Base-by-base conservation (phyloP, 2,888 invertebrate genomes). In the Lasioglossum oenotherae region DNA sequence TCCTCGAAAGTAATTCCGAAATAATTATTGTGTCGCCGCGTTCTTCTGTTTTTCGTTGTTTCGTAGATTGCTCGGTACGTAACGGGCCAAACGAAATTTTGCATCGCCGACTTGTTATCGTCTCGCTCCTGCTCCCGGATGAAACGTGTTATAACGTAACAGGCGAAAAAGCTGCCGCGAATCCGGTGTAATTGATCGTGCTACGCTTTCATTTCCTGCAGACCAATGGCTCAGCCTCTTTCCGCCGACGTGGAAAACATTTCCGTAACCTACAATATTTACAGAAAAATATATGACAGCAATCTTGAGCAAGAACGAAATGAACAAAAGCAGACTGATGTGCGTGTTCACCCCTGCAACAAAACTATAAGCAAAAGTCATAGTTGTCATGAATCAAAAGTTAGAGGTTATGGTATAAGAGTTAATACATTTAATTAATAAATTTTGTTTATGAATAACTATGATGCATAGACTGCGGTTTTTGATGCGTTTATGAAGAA, bases 1-100 rank as follows among this genome's bases (percentile, higher is more conserved):
- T 67, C 71, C 8, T 38, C 69, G 57, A 67, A 46, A 53, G 77
- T 60, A 74, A 74, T 79, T 60, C 44, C 35, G 35, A 64, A 74
- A 41, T 64, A 75, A 74, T 84, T 84, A 64, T 14, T 31, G 38
- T 31, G 19, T 23, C 35, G 41, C 16, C 16, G 31, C 31, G 4
- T 31, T 4, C 27, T 31, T 27, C 4, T 27, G 31, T 31, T 67
- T 35, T 31, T 19, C 35, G 8, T 19, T 67, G 31, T 67, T 67
- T 35, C 10, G 23, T 35, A 10, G 35, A 67, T 67, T 35, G 35
- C 35, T 2, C 67, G 35, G 31, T 19, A 10, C 1, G 16, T 8
- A 35, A 19, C 35, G 4, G 67, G 8, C 35, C 35, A 31, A 64
- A 67, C 4, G 67, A 35, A 35, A 67, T 67, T 35, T 23, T 23